A percentile compares a stretch with the other conserved stretches of the same genome.
These are phyloP conservation scores for Triplophysa yarkandensis DNA, from an alignment of 2,797 vertebrate genomes.

Conservation along the genomic window DNA sequence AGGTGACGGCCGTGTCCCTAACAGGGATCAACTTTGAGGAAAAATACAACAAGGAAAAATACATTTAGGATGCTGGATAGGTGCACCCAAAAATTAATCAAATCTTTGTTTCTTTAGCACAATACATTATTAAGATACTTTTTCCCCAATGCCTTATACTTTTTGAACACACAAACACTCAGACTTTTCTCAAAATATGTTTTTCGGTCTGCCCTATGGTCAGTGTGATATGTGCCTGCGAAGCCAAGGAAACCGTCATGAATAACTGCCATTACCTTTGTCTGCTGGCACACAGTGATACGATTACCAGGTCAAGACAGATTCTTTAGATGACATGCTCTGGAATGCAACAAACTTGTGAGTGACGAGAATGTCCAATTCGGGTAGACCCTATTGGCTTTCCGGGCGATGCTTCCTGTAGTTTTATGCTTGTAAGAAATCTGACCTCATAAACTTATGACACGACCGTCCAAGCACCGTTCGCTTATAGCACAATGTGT, in stretches of 20 bases:
- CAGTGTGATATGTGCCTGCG: not conserved
- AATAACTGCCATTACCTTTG: not conserved
- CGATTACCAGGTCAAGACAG: constrained; percentile 4
- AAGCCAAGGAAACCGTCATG: not conserved
- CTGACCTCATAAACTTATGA: not conserved
- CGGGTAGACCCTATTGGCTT: not conserved
- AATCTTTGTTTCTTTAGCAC: too few relatives aligned
- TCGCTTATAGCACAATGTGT: not conserved
- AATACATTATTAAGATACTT: too few relatives aligned
- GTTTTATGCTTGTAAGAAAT: not conserved
- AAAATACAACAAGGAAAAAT: too few relatives aligned
- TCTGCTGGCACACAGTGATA: constrained; percentile 2
- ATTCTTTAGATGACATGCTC: constrained; percentile 27
- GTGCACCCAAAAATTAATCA: too few relatives aligned
- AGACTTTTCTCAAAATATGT: too few relatives aligned
- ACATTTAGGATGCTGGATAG: too few relatives aligned
- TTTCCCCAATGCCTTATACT: too few relatives aligned
- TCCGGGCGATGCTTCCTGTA: not conserved
- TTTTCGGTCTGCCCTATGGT: not conserved
- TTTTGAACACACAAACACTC: too few relatives aligned
- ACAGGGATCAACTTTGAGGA: not conserved
- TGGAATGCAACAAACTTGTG: not conserved
- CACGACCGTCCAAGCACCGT: not conserved
- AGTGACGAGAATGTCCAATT: not conserved
- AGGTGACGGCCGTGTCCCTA: constrained; percentile 1